These are phyloP conservation scores for Chrysolina oricalcia DNA, from an alignment of 2,888 invertebrate genomes.

Conservation along the genomic window DNA sequence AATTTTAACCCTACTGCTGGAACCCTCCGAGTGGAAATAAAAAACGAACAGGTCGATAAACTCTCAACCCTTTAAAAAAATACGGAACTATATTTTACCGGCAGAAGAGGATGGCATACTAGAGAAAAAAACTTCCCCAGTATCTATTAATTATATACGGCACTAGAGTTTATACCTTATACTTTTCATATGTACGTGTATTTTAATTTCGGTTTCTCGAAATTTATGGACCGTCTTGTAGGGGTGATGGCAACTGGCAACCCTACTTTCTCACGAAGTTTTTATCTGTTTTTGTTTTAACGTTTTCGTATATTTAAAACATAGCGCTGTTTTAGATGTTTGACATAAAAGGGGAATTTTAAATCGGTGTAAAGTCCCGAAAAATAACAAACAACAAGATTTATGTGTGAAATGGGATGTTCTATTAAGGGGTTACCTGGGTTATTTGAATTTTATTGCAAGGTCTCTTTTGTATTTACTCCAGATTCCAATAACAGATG, in stretches of 20 bases:
- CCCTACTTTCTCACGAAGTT: slow-evolving; percentile 50
- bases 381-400: slow-evolving; percentile 45
- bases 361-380: slow-evolving; percentile 50
- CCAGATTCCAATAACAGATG: too few relatives aligned
- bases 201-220: slow-evolving; percentile 51
- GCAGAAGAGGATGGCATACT: slow-evolving; percentile 44
- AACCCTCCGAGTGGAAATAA: slow-evolving; percentile 30
- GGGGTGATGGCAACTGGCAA: slow-evolving; percentile 30
- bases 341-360: slow-evolving; percentile 60
- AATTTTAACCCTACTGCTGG: slow-evolving; percentile 36
- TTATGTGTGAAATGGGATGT: slow-evolving; percentile 53
- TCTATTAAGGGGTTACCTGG: background rate
- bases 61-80: slow-evolving; percentile 56
- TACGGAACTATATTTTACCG: slow-evolving; percentile 55
- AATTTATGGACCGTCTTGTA: slow-evolving; percentile 43
- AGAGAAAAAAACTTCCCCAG: slow-evolving; percentile 45
- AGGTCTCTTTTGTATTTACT: background rate
- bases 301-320: slow-evolving; percentile 56
- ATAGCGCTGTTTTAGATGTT: slow-evolving; percentile 58
- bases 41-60: slow-evolving; percentile 51
- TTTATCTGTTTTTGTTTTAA: slow-evolving; percentile 52
- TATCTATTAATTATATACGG: slow-evolving; percentile 50
- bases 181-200: slow-evolving; percentile 48
- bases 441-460: background rate
- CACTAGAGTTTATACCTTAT: slow-evolving; percentile 43